Percentiles rank a stretch among this genome's conserved stretches.
These are phyloP conservation scores for Eciton burchellii DNA, from an alignment of 1,140 invertebrate genomes.

Conservation along the genomic window DNA sequence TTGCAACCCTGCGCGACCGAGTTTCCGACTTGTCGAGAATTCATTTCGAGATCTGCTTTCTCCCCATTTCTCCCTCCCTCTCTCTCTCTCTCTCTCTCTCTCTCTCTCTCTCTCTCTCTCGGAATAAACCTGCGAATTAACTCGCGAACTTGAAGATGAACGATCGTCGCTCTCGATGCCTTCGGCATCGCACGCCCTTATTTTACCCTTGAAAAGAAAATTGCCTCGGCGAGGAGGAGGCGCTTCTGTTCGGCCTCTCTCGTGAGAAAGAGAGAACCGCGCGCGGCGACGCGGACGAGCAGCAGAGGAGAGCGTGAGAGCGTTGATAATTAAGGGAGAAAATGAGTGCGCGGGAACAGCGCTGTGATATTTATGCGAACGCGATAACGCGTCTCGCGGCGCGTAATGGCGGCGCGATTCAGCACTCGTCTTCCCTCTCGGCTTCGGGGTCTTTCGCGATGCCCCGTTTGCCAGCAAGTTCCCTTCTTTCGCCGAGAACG, in stretches of 20 bases:
- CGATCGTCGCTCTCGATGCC: conserved; percentile 18
- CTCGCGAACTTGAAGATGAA: neutral
- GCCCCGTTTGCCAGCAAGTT: neutral
- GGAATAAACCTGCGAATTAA: no score
- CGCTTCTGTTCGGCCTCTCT: conserved; percentile 38
- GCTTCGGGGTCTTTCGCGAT: neutral
- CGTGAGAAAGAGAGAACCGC: conserved; percentile 41
- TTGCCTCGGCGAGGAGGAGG: conserved; percentile 57
- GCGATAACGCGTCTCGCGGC: conserved; percentile 1
- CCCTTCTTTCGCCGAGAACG: conserved; percentile 53
- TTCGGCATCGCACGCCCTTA: neutral
- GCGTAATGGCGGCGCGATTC: neutral
- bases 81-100: no score
- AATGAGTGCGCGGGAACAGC: conserved; percentile 47
- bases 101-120: neutral
- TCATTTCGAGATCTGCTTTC: neutral
- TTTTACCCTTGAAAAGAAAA: conserved; percentile 58
- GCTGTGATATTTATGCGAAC: conserved; percentile 39
- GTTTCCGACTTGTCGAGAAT: no score
- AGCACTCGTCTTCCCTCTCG: no score
- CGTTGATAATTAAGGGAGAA: conserved; percentile 70
- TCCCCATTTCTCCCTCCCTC: neutral
- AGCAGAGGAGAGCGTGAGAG: conserved; percentile 60
- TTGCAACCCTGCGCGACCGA: neutral
- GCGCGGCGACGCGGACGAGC: neutral